phyloP scores from a whole-genome alignment of 1,140 invertebrate species.

The Zaprionus gabonicus region DNA sequence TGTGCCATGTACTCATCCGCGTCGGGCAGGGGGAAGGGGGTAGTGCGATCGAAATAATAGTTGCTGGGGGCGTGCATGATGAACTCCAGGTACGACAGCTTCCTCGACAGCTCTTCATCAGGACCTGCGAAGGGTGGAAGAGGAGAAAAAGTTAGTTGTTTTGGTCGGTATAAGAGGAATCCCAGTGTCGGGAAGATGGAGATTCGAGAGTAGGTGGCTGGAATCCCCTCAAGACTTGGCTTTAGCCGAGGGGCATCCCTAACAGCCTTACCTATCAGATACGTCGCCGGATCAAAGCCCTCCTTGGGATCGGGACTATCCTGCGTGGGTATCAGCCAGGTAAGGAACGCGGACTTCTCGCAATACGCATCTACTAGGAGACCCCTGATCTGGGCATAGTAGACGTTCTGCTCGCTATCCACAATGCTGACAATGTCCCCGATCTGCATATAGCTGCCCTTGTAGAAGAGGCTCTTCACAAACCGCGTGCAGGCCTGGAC shows the following conservation, averaged over 20 bases:
- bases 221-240: no score
- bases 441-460: conserved; percentile 94
- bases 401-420: conserved; percentile 91
- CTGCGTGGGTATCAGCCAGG: conserved; percentile 95
- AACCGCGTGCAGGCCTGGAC: conserved; percentile 92
- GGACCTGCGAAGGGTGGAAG: conserved; percentile 87
- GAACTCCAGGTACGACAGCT: conserved; percentile 95
- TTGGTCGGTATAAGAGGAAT: no score
- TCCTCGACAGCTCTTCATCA: conserved; percentile 95
- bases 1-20: conserved; percentile 84
- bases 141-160: conserved; percentile 6
- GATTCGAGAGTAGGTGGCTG: no score
- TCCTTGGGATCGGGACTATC: conserved; percentile 91
- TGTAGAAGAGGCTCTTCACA: conserved; percentile 92
- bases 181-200: no score
- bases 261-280: conserved; percentile 89
- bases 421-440: conserved; percentile 96
- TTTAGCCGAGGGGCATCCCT: no score
- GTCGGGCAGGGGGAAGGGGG: conserved; percentile 89
- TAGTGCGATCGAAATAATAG: conserved; percentile 92
- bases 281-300: conserved; percentile 95
- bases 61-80: conserved; percentile 96
- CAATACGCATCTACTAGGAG: conserved; percentile 96
- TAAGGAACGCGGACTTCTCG: conserved; percentile 96
- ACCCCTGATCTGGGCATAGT: conserved; percentile 95